Evolutionary conservation across 2,797 vertebrate species (phyloP).

Genomic region (Apogon hyalosoma): DNA sequence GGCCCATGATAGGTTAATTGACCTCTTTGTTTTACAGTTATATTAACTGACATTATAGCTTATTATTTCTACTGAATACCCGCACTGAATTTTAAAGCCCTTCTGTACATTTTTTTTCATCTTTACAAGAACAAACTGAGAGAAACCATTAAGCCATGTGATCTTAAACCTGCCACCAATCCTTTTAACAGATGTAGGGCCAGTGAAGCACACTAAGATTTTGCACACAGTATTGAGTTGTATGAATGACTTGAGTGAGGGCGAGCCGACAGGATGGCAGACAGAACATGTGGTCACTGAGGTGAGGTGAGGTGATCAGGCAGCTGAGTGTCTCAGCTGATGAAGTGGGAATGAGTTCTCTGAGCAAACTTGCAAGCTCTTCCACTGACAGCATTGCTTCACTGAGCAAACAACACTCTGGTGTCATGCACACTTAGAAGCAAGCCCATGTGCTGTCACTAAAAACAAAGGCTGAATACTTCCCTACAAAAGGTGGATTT

Average conservation of each 20-base stretch:
- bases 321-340: slow-evolving; percentile 48
- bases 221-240: slow-evolving; percentile 35
- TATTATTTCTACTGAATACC: neutral
- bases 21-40: neutral
- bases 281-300: slow-evolving; percentile 64
- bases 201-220: slow-evolving; percentile 21
- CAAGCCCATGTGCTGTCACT: slow-evolving; percentile 3
- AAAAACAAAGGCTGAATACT: slow-evolving; percentile 36
- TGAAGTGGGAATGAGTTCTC: slow-evolving; percentile 47
- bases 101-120: neutral
- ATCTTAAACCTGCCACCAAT: slow-evolving; percentile 27
- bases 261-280: slow-evolving; percentile 28
- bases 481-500: slow-evolving; percentile 1
- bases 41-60: neutral
- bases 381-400: slow-evolving; percentile 28
- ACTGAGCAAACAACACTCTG: slow-evolving; percentile 44
- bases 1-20: neutral
- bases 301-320: slow-evolving; percentile 56
- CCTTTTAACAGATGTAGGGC: neutral
- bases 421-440: slow-evolving; percentile 13
- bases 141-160: slow-evolving; percentile 14
- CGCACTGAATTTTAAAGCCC: slow-evolving; percentile 2
- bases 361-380: slow-evolving; percentile 41
- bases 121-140: slow-evolving; percentile 6
- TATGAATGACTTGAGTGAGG: slow-evolving; percentile 44